A percentile compares a stretch with the other conserved stretches of the same genome.
Evolutionary conservation across 2,888 invertebrate genomes (phyloP).

Genomic region (Dolichomitus sp.): DNA sequence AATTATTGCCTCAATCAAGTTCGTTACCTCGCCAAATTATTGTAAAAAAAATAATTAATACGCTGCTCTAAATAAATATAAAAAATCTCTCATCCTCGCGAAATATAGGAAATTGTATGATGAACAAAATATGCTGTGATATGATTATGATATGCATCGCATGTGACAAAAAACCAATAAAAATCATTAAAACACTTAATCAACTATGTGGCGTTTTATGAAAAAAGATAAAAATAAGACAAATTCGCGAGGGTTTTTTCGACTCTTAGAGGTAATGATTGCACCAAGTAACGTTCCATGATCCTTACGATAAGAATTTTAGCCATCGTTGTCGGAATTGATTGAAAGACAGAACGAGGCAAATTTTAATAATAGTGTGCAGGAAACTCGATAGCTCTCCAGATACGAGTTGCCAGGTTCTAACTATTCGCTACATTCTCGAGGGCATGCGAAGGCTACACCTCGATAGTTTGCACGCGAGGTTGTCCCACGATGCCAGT

Average conservation of each 20-base stretch:
- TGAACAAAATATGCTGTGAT: background rate
- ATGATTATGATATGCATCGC: conserved; percentile 32
- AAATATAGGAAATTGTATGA: background rate
- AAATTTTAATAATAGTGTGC: conserved; percentile 11
- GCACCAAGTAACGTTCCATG: conserved; percentile 12
- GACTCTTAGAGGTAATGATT: conserved; percentile 26
- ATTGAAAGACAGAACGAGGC: conserved; percentile 39
- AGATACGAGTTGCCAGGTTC: conserved; percentile 1
- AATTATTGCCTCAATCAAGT: background rate
- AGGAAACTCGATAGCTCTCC: conserved; percentile 28
- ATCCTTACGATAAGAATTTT: conserved; percentile 25
- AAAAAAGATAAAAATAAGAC: background rate
- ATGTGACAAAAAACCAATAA: background rate
- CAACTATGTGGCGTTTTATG: background rate
- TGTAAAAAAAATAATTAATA: background rate
- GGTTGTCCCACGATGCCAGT: background rate
- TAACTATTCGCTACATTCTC: background rate
- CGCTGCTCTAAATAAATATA: background rate
- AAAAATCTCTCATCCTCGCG: background rate
- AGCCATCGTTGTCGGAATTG: background rate
- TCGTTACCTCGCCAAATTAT: conserved; percentile 22
- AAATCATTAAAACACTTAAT: background rate
- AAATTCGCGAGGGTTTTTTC: background rate
- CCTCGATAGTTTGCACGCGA: conserved; percentile 6
- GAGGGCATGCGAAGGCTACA: background rate